Evolutionary conservation across 2,113 vertebrate species (phyloP), one percentile per base, ranked within the genome.

Genomic region (Apodemus speciosus): DNA sequence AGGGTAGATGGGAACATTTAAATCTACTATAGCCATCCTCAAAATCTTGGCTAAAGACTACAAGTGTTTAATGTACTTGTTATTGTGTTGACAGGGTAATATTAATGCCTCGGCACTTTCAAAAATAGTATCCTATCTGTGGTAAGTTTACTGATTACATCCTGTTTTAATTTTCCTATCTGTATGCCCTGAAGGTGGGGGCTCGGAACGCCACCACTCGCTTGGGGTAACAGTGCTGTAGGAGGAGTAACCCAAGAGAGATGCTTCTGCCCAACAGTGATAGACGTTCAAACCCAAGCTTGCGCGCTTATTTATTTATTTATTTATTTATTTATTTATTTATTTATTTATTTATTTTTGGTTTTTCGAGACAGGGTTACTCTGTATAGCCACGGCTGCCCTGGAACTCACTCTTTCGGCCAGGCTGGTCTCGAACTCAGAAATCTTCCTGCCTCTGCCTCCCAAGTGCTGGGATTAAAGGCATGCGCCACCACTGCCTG

Each of bases 1-100:
- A 38, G 4, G 56, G 66, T 16, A 46, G 43, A 9, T 46, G 5
- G 32, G 93, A 91, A 53, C 80, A 51, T 60, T 40, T 90, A 56
- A 85, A 76, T 38, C 30, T 2, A 49, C 43, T 66, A 20, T 30
- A 77, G 58, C 92, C 83, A 69, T 46, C 72, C 51, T 90, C 86
- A 64, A 75, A 73, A 71, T 32, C 11, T 14, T 71, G 35, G 43
- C 40, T 53, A 79, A 94, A 56, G 72, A 35, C 40, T 76, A 9
- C 7, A 92, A 60, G 76, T 73, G 68, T 88, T 94, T 85, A n/a
- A 85, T 92, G 93, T 91, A 38, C 38, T 86, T n/a, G 51, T 83
- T 35, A 91, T 4, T 25, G 10, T 72, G 21, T 80, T 89, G 10
- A 62, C 21, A 46, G 23, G 66, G 89, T 75, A 95, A 21, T 25